Evolutionary conservation across 2,113 vertebrate genomes (phyloP).

Genomic region (Opisthocomus hoazin): DNA sequence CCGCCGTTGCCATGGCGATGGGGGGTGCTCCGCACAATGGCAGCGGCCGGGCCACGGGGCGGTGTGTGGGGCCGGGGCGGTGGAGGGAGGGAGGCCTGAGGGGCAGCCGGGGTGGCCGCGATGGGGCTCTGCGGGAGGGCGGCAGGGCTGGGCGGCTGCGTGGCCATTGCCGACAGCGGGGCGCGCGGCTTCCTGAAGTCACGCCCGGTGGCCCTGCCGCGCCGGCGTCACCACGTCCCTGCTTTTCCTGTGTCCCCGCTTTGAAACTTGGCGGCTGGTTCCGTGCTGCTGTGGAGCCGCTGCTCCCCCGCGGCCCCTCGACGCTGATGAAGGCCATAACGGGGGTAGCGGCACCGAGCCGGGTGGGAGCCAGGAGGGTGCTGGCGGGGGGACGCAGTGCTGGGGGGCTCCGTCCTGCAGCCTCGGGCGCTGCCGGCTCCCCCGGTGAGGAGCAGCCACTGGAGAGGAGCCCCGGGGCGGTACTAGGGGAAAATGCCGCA

Average conservation of each 20-base stretch:
- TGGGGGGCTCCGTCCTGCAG: neutral
- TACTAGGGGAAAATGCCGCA: neutral
- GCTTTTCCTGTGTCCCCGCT: neutral
- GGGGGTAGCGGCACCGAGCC: neutral
- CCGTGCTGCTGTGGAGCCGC: neutral
- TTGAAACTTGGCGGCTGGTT: neutral
- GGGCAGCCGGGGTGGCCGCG: too few relatives aligned
- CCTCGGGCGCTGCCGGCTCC: neutral
- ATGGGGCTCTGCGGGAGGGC: too few relatives aligned
- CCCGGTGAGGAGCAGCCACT: rapidly evolving
- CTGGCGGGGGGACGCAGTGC: neutral
- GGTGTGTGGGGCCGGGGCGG: neutral
- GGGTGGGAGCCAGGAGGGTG: neutral
- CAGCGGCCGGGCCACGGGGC: neutral
- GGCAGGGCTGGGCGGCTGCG: too few relatives aligned
- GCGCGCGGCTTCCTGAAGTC: neutral
- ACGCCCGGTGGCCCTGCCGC: rapidly evolving
- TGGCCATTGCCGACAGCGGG: rapidly evolving
- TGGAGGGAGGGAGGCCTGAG: too few relatives aligned
- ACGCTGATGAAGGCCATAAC: rapidly evolving
- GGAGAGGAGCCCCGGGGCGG: neutral
- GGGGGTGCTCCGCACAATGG: neutral
- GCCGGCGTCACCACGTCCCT: rapidly evolving
- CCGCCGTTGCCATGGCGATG: neutral
- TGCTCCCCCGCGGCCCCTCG: rapidly evolving